These are phyloP conservation scores for Scelioninae gen. 1 DNA, from an alignment of 2,888 invertebrate genomes.

Conservation along the genomic window DNA sequence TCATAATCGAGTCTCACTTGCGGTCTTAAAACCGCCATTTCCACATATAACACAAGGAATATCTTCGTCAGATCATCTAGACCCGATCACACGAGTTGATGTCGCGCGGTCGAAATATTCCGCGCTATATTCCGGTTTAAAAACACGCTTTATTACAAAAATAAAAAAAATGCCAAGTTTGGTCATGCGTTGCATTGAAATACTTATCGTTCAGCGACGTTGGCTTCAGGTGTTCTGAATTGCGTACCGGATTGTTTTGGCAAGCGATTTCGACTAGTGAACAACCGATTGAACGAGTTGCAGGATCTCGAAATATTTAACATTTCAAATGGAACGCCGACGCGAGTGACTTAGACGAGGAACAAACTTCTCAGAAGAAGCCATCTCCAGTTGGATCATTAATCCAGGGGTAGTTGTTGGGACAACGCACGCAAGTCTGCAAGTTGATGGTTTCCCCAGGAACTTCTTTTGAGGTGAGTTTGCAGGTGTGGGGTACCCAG, in stretches of 20 bases:
- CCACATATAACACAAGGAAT: constrained; percentile 62
- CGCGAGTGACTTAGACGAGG: constrained; percentile 69
- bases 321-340: constrained; percentile 49
- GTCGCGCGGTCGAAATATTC: too few relatives aligned
- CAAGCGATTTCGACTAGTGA: constrained; percentile 69
- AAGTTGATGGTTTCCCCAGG: constrained; percentile 97
- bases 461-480: constrained; percentile 95
- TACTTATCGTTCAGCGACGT: constrained; percentile 38
- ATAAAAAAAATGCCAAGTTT: constrained; percentile 55
- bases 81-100: constrained; percentile 39
- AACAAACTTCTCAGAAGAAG: constrained; percentile 89
- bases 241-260: constrained; percentile 88
- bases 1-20: constrained; percentile 79
- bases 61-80: constrained; percentile 10
- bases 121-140: constrained; percentile 13
- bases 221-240: constrained; percentile 51
- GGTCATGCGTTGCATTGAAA: constrained; percentile 44
- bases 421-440: constrained; percentile 96
- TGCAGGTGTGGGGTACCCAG: constrained; percentile 94
- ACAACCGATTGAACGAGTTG: constrained; percentile 52
- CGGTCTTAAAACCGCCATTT: constrained; percentile 69
- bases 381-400: constrained; percentile 96
- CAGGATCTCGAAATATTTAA: constrained; percentile 6
- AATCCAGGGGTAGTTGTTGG: constrained; percentile 97
- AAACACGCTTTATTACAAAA: constrained; percentile 23